Percentiles rank a stretch among this genome's conserved stretches.
These are phyloP conservation scores for Rhizoglyphus robini DNA, from an alignment of 1,140 invertebrate species.

Conservation along the genomic window DNA sequence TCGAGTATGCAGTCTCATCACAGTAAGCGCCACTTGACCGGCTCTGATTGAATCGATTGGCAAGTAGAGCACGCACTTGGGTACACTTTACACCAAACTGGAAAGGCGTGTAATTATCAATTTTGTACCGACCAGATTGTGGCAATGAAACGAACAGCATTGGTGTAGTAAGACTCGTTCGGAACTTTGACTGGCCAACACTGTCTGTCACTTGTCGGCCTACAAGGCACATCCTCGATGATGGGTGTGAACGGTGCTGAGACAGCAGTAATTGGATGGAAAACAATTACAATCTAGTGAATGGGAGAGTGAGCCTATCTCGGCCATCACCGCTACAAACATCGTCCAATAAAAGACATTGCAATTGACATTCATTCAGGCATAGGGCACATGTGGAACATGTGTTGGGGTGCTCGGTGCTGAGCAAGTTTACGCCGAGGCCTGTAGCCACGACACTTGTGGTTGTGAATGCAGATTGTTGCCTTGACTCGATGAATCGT, in stretches of 20 bases:
- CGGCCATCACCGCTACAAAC: not conserved
- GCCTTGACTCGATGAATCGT: too few relatives aligned
- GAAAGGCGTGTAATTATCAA: slow-evolving; percentile 10
- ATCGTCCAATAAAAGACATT: too few relatives aligned
- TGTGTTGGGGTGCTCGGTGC: too few relatives aligned
- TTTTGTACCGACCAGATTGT: not conserved
- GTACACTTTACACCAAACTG: not conserved
- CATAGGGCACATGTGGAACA: too few relatives aligned
- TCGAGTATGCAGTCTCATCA: not conserved
- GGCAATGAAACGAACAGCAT: not conserved
- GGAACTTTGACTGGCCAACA: too few relatives aligned
- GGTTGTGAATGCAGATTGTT: too few relatives aligned
- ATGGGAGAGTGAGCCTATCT: too few relatives aligned
- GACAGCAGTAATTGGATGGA: not conserved
- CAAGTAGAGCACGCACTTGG: not conserved
- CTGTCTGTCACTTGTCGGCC: too few relatives aligned
- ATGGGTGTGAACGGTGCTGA: too few relatives aligned
- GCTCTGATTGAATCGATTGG: slow-evolving; percentile 5
- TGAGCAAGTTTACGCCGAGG: not conserved
- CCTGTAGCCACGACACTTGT: not conserved
- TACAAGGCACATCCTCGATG: too few relatives aligned
- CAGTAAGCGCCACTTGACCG: slow-evolving; percentile 2
- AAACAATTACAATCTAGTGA: not conserved
- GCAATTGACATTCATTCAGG: too few relatives aligned
- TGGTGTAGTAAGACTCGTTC: not conserved